phyloP scores from a whole-genome alignment of 2,888 invertebrate genomes.

The Papilio gigon region DNA sequence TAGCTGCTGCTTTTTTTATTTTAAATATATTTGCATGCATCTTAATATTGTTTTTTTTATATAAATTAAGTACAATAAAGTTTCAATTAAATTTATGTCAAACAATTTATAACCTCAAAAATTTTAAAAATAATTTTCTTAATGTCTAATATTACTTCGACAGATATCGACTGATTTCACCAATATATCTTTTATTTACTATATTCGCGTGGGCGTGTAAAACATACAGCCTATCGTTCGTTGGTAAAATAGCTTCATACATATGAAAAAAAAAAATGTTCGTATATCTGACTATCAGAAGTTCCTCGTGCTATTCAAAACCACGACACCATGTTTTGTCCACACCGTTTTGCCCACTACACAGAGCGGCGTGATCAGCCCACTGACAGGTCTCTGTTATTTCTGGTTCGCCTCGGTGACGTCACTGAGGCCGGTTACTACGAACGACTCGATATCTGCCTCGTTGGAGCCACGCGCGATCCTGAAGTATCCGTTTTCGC shows the following conservation, averaged over 20 bases:
- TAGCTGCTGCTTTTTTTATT: not conserved
- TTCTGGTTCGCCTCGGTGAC: constrained; percentile 71
- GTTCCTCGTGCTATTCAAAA: constrained; percentile 66
- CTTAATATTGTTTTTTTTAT: not conserved
- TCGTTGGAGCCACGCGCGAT: constrained; percentile 93
- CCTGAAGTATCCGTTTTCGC: constrained; percentile 94
- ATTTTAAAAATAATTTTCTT: not conserved
- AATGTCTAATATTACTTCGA: not conserved
- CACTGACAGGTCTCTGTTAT: constrained; percentile 59
- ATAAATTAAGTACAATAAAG: constrained; percentile 1
- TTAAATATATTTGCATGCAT: not conserved
- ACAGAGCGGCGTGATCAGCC: constrained; percentile 65
- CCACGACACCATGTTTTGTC: constrained; percentile 59
- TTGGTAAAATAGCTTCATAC: not conserved
- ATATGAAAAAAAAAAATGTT: no score
- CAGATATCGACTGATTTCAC: not conserved
- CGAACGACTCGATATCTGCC: constrained; percentile 94
- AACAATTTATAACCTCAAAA: constrained; percentile 7
- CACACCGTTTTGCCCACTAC: constrained; percentile 58
- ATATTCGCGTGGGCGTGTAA: not conserved
- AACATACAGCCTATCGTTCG: not conserved
- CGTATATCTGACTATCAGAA: constrained; percentile 56
- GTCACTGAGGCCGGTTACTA: constrained; percentile 90
- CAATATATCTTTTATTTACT: not conserved
- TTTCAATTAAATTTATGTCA: not conserved